phyloP scores from a whole-genome alignment of 2,113 vertebrate genomes.

The Diglossa brunneiventris region DNA sequence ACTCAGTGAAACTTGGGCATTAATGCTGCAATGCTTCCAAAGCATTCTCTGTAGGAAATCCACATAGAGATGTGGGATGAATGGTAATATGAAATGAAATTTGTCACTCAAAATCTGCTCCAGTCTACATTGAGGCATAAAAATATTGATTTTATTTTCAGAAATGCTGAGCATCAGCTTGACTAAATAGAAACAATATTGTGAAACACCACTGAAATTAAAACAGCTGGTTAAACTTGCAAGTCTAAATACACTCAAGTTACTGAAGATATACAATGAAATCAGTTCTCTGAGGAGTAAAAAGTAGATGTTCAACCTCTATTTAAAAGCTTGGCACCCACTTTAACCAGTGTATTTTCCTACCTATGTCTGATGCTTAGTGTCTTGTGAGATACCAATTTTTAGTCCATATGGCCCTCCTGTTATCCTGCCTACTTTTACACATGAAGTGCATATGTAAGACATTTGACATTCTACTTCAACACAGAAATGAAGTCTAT shows the following conservation, averaged over 20 bases:
- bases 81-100: not conserved
- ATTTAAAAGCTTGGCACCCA: not conserved
- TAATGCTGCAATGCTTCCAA: not conserved
- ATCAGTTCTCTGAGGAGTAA: not conserved
- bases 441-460: not conserved
- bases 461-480: not conserved
- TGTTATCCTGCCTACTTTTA: not conserved
- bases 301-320: not conserved
- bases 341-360: not conserved
- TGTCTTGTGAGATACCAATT: not conserved
- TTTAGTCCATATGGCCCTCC: not conserved
- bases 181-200: not conserved
- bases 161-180: not conserved
- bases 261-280: not conserved
- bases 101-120: not conserved
- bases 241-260: fast-evolving
- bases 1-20: not conserved
- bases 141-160: not conserved
- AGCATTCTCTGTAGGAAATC: not conserved
- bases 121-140: not conserved
- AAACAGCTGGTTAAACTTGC: not conserved
- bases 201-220: not conserved
- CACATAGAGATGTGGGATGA: not conserved
- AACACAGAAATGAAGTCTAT: not conserved
- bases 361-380: not conserved